These are phyloP conservation scores for cat (Felis catus) DNA, from an alignment of 2,113 vertebrate species.

Conservation along the genomic window DNA sequence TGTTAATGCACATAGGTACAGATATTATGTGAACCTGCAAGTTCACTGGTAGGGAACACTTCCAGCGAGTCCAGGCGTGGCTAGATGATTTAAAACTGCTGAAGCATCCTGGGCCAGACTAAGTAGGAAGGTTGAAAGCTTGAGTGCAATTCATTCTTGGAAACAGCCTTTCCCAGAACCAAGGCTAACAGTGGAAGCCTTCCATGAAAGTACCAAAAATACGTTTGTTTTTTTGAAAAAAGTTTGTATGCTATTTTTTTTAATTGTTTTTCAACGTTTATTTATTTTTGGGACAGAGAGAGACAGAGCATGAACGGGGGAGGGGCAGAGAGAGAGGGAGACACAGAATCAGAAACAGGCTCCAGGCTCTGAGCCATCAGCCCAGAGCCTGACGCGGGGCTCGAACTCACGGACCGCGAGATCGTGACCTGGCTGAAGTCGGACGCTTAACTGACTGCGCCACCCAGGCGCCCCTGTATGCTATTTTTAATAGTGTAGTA, in stretches of 20 bases:
- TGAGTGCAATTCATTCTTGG: background rate
- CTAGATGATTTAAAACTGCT: background rate
- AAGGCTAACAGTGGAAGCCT: background rate
- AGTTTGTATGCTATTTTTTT: background rate
- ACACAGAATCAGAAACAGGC: too few relatives aligned
- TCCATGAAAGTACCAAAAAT: background rate
- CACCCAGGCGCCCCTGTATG: too few relatives aligned
- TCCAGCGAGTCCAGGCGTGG: background rate
- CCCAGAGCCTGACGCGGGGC: too few relatives aligned
- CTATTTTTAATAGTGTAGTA: background rate
- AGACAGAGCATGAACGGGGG: too few relatives aligned
- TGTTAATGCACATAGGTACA: background rate
- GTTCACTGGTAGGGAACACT: background rate
- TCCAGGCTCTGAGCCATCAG: too few relatives aligned
- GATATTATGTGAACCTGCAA: background rate
- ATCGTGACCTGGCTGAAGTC: too few relatives aligned
- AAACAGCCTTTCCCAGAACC: background rate
- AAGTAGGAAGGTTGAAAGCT: background rate
- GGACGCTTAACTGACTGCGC: too few relatives aligned
- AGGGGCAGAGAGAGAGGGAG: too few relatives aligned
- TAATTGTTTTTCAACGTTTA: too few relatives aligned
- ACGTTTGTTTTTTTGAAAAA: background rate
- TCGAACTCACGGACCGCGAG: too few relatives aligned
- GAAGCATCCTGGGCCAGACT: background rate
- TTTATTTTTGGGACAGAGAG: too few relatives aligned